phyloP scores from a whole-genome alignment of 2,113 vertebrate species.

The Gallinago jamesoni region DNA sequence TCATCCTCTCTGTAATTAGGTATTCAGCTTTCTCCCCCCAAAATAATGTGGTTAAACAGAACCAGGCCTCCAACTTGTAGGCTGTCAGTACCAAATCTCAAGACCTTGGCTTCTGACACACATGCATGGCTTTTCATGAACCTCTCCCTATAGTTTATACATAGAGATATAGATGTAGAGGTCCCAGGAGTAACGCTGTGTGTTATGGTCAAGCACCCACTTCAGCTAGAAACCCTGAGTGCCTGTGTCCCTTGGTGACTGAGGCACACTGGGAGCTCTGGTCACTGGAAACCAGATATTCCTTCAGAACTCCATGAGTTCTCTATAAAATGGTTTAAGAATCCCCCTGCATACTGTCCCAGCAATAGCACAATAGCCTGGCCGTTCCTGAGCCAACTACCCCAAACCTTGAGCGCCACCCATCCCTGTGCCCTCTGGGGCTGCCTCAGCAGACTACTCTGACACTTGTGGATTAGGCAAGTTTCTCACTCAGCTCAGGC shows the following conservation, averaged over 20 bases:
- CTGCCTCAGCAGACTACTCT: not conserved
- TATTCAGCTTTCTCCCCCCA: not conserved
- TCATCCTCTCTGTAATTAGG: not conserved
- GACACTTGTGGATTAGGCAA: not conserved
- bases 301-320: not conserved
- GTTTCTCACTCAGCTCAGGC: not conserved
- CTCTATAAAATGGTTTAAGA: not conserved
- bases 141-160: accelerated
- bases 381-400: not conserved
- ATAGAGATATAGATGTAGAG: not conserved
- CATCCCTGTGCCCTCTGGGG: not conserved
- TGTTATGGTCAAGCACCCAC: not conserved
- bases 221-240: accelerated
- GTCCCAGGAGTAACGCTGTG: not conserved
- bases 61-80: not conserved
- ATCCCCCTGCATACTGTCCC: not conserved
- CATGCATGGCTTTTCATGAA: not conserved
- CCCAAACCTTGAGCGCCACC: not conserved
- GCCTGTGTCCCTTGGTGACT: not conserved
- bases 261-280: not conserved
- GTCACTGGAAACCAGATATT: not conserved
- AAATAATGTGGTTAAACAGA: not conserved
- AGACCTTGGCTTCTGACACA: not conserved
- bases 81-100: not conserved
- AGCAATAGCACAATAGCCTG: not conserved